Percentiles rank a stretch among this genome's conserved stretches.
Evolutionary conservation across 2,888 invertebrate species (phyloP).

Genomic region (Amphipoea lucens): DNA sequence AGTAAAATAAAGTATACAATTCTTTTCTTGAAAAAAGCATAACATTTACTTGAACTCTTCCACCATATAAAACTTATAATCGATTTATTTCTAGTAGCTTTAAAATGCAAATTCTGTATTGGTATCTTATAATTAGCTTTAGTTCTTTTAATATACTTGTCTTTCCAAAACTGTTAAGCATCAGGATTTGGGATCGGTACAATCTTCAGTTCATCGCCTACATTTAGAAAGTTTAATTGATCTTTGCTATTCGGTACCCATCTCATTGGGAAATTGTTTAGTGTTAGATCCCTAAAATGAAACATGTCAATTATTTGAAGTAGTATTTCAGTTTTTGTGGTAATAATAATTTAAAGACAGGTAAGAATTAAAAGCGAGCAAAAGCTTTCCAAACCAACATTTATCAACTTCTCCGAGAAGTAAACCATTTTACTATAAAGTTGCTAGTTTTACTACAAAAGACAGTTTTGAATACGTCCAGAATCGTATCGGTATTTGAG

Average conservation of each 20-base stretch:
- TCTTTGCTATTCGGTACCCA: conserved; percentile 74
- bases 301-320: neutral
- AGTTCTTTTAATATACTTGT: conserved; percentile 60
- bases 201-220: conserved; percentile 73
- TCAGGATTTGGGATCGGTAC: conserved; percentile 72
- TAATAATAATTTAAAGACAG: neutral
- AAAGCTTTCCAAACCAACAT: neutral
- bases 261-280: conserved; percentile 69
- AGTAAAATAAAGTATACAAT: neutral
- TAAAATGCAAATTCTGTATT: neutral
- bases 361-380: neutral
- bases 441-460: neutral
- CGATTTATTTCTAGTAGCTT: neutral
- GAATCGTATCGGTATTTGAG: neutral
- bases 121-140: neutral
- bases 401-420: neutral
- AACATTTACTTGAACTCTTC: neutral
- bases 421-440: no score
- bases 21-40: neutral
- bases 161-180: conserved; percentile 74
- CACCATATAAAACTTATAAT: neutral
- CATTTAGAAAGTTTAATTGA: conserved; percentile 72
- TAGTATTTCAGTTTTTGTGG: neutral
- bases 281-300: conserved; percentile 75
- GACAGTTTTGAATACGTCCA: neutral